Evolutionary conservation across 2,888 invertebrate species (phyloP).

Genomic region (Hydrotaea diabolus): DNA sequence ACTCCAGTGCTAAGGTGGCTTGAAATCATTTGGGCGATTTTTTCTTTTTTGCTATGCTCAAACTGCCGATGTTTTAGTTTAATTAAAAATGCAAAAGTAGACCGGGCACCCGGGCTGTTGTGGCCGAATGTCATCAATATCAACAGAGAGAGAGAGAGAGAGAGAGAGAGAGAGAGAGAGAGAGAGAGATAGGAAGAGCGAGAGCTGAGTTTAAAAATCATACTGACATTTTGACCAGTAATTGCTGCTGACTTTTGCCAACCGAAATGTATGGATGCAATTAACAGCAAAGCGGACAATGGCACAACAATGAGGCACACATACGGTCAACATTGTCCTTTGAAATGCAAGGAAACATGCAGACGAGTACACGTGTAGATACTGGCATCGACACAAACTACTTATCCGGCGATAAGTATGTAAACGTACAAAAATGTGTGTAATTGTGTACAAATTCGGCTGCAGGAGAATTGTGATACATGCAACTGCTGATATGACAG

Average conservation of each 20-base stretch:
- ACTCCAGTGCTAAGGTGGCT: background rate
- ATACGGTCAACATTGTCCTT: background rate
- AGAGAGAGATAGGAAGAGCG: background rate
- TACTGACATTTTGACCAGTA: constrained; percentile 38
- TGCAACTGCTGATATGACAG: constrained; percentile 9
- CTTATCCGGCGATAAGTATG: background rate
- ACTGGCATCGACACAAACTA: background rate
- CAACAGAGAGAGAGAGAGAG: background rate
- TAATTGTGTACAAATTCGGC: background rate
- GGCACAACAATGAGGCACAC: background rate
- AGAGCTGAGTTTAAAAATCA: constrained; percentile 17
- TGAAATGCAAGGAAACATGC: background rate
- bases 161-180: too few relatives aligned
- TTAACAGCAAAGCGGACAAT: constrained; percentile 12
- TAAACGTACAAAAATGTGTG: too few relatives aligned
- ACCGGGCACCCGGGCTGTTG: too few relatives aligned
- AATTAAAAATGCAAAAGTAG: constrained; percentile 29
- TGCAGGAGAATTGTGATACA: background rate
- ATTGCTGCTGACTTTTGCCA: constrained; percentile 40
- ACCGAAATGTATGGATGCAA: constrained; percentile 34
- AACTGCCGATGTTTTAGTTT: constrained; percentile 20
- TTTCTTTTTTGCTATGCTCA: background rate
- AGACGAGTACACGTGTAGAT: background rate
- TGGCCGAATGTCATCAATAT: too few relatives aligned
- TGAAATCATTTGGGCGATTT: background rate